Percentiles rank a stretch among this genome's conserved stretches.
phyloP scores from a whole-genome alignment of 2,113 vertebrate species.

The human region DNA sequence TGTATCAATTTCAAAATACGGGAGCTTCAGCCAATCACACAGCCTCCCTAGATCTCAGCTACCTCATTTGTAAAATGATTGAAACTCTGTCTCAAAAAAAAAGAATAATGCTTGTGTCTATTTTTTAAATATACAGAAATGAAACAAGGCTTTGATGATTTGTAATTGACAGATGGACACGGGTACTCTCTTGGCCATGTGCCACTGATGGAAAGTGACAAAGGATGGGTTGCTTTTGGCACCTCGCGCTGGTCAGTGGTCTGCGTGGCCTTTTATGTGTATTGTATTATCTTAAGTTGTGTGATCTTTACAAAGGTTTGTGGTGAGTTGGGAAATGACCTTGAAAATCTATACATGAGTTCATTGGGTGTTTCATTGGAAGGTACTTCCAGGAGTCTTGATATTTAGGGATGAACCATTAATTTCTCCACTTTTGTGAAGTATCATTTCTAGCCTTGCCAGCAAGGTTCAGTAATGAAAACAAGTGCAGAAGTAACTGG shows the following conservation, averaged over 20 bases:
- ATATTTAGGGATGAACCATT: neutral
- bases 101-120: neutral
- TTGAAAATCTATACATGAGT: neutral
- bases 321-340: neutral
- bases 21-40: neutral
- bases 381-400: neutral
- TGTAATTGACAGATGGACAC: neutral
- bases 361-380: neutral
- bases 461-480: neutral
- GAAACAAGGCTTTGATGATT: neutral
- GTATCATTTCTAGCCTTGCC: neutral
- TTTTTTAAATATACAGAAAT: neutral
- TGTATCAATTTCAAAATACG: neutral
- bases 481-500: neutral
- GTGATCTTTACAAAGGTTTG: neutral
- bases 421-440: neutral
- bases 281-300: neutral
- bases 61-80: neutral
- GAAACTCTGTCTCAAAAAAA: neutral
- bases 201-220: neutral
- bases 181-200: neutral
- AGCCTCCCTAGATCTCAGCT: neutral
- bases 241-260: rapidly evolving
- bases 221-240: neutral
- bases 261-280: too few species aligned